Base-by-base conservation (phyloP, 2,113 vertebrate genomes). In the Melanocharis versteri region DNA sequence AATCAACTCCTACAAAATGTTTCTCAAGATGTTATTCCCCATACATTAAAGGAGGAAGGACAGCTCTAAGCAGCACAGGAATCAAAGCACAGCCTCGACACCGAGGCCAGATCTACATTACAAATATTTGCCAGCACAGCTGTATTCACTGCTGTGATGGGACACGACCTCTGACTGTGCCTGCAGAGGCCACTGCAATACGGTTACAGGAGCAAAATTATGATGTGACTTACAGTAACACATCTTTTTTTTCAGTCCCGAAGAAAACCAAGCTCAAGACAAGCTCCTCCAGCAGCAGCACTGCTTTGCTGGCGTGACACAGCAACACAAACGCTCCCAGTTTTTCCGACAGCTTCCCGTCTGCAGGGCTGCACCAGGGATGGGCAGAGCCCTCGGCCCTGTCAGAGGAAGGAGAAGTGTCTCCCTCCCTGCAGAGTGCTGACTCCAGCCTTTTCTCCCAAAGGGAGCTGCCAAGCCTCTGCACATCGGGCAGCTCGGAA, bases 261-360 rank as follows among this genome's bases (percentile, higher is more conserved):
- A 58, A 58, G 37, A 6, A 69, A 81, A 44, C 14, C 35, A 54
- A 80, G 62, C 37, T 81, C 39, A 17, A 42, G 44, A 47, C 3
- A 13, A 86, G 72, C 30, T 81, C 22, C 54, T 30, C 20, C 28
- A 72, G 70, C 44, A 73, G 47, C 90, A 54, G 60, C 2, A 1
- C 26, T 1, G 37, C 31, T 51, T 18, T 8, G 53, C 54, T 33
- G 57, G 37, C 0, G 0, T 33, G 33, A 64, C 35, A 2, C 42
- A 3, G 66, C 85, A 11, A 8, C 10, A 2, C 31, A 4, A 33
- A n/a, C 1, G 0, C 37, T 81, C 51, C 39, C 30, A 1, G 14
- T 8, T 23, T 4, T 24, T 1, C 65, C 3, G 0, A 17, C 0
- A 3, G 9, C 31, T 51, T 12, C 72, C 51, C 6, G 0, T 13